Conservation (phyloP, 1,140 invertebrate genomes). For the Portunus trituberculatus region DNA sequence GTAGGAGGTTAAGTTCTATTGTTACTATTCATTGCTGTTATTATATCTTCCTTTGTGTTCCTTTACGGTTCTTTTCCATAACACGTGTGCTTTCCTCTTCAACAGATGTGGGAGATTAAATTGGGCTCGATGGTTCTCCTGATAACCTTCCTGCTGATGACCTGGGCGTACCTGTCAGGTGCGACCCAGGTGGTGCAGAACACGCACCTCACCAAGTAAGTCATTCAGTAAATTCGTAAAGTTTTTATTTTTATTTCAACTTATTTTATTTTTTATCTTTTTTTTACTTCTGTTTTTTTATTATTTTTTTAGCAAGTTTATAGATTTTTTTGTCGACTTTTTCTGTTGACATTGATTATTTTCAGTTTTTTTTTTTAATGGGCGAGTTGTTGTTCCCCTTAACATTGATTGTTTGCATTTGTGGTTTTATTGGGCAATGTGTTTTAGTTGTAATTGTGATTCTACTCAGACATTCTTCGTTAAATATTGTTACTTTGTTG, state of each 20-base stretch:
- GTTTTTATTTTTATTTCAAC: neutral
- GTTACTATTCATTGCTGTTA: too few species aligned
- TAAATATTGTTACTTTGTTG: too few species aligned
- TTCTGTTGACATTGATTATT: neutral
- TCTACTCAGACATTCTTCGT: too few species aligned
- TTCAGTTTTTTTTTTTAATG: too few species aligned
- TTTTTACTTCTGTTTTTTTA: too few species aligned
- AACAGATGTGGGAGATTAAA: conserved; percentile 68
- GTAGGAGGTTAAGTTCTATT: too few species aligned
- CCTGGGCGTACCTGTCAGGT: conserved; percentile 62
- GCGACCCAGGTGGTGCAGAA: conserved; percentile 64
- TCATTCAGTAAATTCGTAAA: too few species aligned
- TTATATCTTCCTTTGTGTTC: neutral
- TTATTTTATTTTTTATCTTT: neutral
- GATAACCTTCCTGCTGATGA: conserved; percentile 60
- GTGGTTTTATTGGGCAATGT: too few species aligned
- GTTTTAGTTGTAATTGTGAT: too few species aligned
- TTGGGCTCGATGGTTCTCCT: conserved; percentile 31
- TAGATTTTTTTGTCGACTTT: neutral
- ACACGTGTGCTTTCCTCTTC: neutral
- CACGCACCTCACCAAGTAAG: conserved; percentile 68
- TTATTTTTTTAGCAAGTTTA: neutral
- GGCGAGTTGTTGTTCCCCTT: too few species aligned
- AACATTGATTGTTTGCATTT: too few species aligned
- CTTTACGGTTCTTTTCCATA: too few species aligned